Conservation (phyloP, 2,113 vertebrate genomes). For the Ascaphus truei region DNA sequence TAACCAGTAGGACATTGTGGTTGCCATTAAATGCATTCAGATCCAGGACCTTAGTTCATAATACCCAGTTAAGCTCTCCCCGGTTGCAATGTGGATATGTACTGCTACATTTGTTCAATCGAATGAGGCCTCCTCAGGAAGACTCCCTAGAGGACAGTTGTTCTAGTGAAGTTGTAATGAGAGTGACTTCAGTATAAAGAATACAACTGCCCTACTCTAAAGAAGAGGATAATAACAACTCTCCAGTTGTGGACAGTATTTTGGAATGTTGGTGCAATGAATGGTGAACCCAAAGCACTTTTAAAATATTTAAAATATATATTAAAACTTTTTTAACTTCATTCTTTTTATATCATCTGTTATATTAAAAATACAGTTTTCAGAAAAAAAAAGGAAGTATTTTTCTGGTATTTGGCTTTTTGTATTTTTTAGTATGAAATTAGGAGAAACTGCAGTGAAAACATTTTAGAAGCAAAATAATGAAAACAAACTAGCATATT, state of each 20-base stretch:
- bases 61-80: slow-evolving; percentile 72
- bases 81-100: slow-evolving; percentile 77
- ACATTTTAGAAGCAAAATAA: too few species aligned
- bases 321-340: slow-evolving; percentile 55
- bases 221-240: slow-evolving; percentile 4
- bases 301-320: slow-evolving; percentile 47
- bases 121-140: slow-evolving; percentile 64
- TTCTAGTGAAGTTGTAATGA: slow-evolving; percentile 85
- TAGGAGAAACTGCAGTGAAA: background rate
- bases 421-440: background rate
- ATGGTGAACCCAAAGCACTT: slow-evolving; percentile 65
- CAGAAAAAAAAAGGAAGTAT: slow-evolving; percentile 48
- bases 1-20: slow-evolving; percentile 80
- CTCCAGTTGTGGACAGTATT: slow-evolving; percentile 35
- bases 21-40: slow-evolving; percentile 76
- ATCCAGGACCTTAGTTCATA: slow-evolving; percentile 68
- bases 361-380: slow-evolving; percentile 73
- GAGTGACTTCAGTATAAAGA: slow-evolving; percentile 86
- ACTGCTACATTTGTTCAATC: slow-evolving; percentile 70
- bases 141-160: slow-evolving; percentile 66
- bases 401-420: slow-evolving; percentile 48
- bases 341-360: slow-evolving; percentile 70
- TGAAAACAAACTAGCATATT: background rate
- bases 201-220: slow-evolving; percentile 32
- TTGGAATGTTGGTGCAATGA: slow-evolving; percentile 57